Evolutionary conservation across 2,888 invertebrate genomes (phyloP).

Genomic region (Acanthoscelides obtectus): DNA sequence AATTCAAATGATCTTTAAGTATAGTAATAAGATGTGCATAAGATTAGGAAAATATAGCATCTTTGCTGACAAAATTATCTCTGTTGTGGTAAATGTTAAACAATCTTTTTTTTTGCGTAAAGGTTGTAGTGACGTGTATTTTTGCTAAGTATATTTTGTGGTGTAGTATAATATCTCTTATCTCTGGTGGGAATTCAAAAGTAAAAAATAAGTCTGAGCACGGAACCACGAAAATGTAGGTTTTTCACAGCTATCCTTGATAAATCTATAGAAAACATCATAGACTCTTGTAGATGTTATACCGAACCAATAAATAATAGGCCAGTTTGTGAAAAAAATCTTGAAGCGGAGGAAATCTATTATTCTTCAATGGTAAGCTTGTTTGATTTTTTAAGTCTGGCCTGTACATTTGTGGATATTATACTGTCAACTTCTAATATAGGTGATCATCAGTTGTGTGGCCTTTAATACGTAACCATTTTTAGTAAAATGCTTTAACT

Average conservation of each 20-base stretch:
- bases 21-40: too few species aligned
- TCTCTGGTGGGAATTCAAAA: background rate
- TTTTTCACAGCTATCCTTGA: background rate
- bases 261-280: background rate
- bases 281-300: background rate
- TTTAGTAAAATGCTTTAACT: too few species aligned
- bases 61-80: too few species aligned
- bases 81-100: background rate
- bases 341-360: too few species aligned
- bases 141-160: background rate
- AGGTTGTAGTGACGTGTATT: background rate
- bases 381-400: background rate
- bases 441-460: background rate
- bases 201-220: background rate
- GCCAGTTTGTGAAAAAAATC: background rate
- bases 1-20: too few species aligned
- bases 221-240: background rate
- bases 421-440: background rate
- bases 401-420: background rate
- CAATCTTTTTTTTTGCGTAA: background rate
- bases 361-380: background rate
- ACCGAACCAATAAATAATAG: background rate
- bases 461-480: background rate
- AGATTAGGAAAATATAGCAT: too few species aligned
- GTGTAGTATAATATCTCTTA: background rate